These are phyloP conservation scores for Lasioglossum oenotherae DNA, from an alignment of 2,888 invertebrate species.

Conservation along the genomic window DNA sequence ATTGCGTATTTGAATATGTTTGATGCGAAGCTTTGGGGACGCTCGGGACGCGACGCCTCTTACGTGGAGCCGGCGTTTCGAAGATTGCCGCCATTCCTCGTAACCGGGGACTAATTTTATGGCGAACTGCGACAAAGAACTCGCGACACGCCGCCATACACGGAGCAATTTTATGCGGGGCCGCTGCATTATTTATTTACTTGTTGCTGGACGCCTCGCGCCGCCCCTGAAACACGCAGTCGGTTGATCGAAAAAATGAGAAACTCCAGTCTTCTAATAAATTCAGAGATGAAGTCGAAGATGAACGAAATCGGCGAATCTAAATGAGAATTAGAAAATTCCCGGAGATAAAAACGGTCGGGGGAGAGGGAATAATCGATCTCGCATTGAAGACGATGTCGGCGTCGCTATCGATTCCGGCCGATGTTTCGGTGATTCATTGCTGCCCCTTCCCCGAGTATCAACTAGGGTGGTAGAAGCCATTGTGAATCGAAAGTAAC, in stretches of 20 bases:
- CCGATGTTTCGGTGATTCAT: slow-evolving; percentile 78
- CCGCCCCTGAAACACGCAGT: not conserved
- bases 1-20: slow-evolving; percentile 81
- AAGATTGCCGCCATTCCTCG: slow-evolving; percentile 24
- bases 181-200: slow-evolving; percentile 1
- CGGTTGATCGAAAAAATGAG: not conserved
- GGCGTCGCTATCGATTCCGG: slow-evolving; percentile 73
- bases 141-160: not conserved
- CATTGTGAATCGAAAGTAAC: slow-evolving; percentile 81
- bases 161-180: not conserved
- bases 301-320: not conserved
- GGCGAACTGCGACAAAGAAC: not conserved
- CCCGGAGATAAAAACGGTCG: not conserved
- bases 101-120: slow-evolving; percentile 16
- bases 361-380: slow-evolving; percentile 20
- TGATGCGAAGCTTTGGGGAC: slow-evolving; percentile 68
- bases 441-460: slow-evolving; percentile 59
- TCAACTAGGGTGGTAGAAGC: slow-evolving; percentile 67
- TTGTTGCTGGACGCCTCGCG: not conserved
- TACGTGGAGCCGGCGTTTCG: slow-evolving; percentile 18
- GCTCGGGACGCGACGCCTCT: slow-evolving; percentile 23
- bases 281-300: not conserved
- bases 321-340: not conserved
- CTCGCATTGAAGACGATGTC: slow-evolving; percentile 51
- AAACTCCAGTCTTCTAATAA: no score